Percentiles rank a stretch among this genome's conserved stretches.
phyloP scores from a whole-genome alignment of 2,888 invertebrate species.

The Ornithoptera priamus region DNA sequence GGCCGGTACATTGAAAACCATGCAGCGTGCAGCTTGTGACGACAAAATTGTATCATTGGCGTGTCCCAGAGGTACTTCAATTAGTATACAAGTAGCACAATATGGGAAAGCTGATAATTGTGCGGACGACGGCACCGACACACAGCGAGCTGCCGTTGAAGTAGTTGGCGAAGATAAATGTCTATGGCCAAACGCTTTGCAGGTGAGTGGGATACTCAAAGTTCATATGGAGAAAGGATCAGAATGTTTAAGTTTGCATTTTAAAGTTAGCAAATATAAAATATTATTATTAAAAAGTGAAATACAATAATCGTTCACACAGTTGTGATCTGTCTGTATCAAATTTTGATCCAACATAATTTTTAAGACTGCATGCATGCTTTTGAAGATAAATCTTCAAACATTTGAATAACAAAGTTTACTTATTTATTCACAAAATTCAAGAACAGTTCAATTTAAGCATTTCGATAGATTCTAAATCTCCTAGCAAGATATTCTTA shows the following conservation, averaged over 20 bases:
- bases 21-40: conserved; percentile 94
- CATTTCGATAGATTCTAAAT: too few species aligned
- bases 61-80: conserved; percentile 95
- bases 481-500: not conserved
- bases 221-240: not conserved
- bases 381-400: not conserved
- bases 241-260: not conserved
- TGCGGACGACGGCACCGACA: conserved; percentile 48
- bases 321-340: too few species aligned
- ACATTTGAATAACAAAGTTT: not conserved
- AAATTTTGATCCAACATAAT: too few species aligned
- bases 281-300: too few species aligned
- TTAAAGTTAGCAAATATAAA: too few species aligned
- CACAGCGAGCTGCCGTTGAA: conserved; percentile 49
- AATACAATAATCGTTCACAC: too few species aligned
- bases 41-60: conserved; percentile 90
- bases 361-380: not conserved
- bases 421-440: too few species aligned
- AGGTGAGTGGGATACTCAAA: conserved; percentile 78
- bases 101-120: conserved; percentile 85
- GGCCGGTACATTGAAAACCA: conserved; percentile 92
- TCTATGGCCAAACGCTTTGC: conserved; percentile 83
- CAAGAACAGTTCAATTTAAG: too few species aligned
- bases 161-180: conserved; percentile 78
- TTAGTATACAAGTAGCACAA: conserved; percentile 92